phyloP scores from a whole-genome alignment of 2,888 invertebrate genomes.

The Ischnus inquisitorius region DNA sequence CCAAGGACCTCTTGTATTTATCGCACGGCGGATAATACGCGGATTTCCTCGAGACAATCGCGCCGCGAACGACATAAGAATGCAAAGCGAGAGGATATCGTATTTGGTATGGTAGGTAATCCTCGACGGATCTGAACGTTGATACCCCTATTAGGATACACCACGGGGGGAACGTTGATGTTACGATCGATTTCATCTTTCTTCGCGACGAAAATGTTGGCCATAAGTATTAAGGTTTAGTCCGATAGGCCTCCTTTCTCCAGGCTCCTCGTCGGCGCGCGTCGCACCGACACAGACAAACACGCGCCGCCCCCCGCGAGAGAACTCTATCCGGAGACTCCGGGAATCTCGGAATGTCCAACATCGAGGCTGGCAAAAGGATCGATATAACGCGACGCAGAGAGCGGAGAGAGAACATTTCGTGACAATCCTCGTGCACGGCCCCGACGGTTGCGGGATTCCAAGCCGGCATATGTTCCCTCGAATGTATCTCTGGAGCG shows the following conservation, averaged over 20 bases:
- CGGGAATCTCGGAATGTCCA: slow-evolving; percentile 64
- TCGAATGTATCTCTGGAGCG: slow-evolving; percentile 35
- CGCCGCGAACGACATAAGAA: not conserved
- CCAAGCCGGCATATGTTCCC: not conserved
- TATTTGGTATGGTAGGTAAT: slow-evolving; percentile 5
- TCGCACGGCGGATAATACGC: not conserved
- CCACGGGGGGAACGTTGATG: slow-evolving; percentile 18
- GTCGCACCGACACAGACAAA: not conserved
- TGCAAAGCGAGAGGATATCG: not conserved
- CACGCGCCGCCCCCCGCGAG: slow-evolving; percentile 18
- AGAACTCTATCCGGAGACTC: slow-evolving; percentile 49
- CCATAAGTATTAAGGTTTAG: slow-evolving; percentile 1
- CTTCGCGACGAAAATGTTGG: not conserved
- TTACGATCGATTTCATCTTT: slow-evolving; percentile 11
- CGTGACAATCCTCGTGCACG: not conserved
- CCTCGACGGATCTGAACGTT: not conserved
- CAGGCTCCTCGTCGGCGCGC: slow-evolving; percentile 31
- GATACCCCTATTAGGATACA: slow-evolving; percentile 23
- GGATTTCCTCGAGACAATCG: not conserved
- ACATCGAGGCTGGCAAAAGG: slow-evolving; percentile 57
- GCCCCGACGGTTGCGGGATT: slow-evolving; percentile 17
- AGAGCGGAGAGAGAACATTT: not conserved
- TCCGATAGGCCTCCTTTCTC: slow-evolving; percentile 26
- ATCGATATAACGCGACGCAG: slow-evolving; percentile 65
- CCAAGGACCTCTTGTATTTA: not conserved